Evolutionary conservation across 1,140 invertebrate genomes (phyloP), one percentile per base, ranked within the genome.

Genomic region (Heterodera schachtii): DNA sequence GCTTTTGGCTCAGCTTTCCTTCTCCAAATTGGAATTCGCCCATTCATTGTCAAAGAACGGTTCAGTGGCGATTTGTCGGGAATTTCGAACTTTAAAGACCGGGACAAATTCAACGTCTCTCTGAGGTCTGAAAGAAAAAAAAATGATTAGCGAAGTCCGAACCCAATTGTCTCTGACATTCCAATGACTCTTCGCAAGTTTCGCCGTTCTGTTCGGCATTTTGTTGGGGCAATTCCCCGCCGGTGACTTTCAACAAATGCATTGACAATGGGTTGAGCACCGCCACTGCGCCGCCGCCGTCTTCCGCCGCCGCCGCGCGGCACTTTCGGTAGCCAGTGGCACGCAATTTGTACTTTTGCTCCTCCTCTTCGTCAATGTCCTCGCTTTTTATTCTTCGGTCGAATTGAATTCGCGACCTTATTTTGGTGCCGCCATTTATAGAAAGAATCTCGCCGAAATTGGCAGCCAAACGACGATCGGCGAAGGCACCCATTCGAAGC

Each of bases 341-440:
- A 41, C 80, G 77, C 11, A 81, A 74, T 41, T 52, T 73, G 67
- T 81, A 81, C 66, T 81, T 81, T 57, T 64, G 41, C 31, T 3
- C 47, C 3, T 64, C 57, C 52, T 67, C 44, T 0, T 43, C 43
- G 49, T 57, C 31, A 43, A 21, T 46, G 3, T 4, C 19, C 44
- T 78, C 6, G 9, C 11, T 9, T 11, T 57, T 31, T n/a, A 70
- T 5, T 81, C 52, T 44, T 81, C 80, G 73, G 52, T 44, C 16
- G 3, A 31, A 31, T 31, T 31, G 31, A 31, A 31, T 31, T 31
- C 31, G 19, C 19, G 8, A 80, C 31, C 31, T 31, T 31, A 75
- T 79, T 78, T 80, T 43, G 46, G 31, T 21, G 16, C 60, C 70
- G 47, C 52, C 41, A 21, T 11, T 57, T 73, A 11, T 47, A 31